Evolutionary conservation across 2,888 invertebrate genomes (phyloP), one percentile per base, ranked within the genome.

Genomic region (Aphrophora alni): DNA sequence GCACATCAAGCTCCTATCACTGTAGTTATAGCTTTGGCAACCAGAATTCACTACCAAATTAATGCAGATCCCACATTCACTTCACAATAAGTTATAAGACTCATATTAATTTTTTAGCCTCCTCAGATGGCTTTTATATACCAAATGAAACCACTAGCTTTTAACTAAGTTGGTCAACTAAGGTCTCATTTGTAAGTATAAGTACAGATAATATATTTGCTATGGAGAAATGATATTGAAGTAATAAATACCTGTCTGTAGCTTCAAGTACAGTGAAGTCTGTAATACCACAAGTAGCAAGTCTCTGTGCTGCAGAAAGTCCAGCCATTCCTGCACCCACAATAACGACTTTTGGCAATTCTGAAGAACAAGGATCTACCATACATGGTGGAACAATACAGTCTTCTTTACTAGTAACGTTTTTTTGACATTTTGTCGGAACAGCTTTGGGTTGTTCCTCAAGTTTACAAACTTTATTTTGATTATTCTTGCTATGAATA

Each of bases 241-340:
- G 4, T 33, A 44, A 44, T 44, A 44, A 44, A 14, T 59, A 86
- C 85, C 87, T 87, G 87, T 95, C 93, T 79, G 93, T 93, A 14
- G 95, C 95, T 88, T 96, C 95, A 74, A 95, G 88, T 73, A 95
- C 89, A 0, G 92, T 90, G 84, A 95, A 93, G 87, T 94, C 93
- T 80, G 90, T 91, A 82, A 95, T 91, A n/a, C 95, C 95, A 86
- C 94, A 92, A 86, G 93, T 92, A 0, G 91, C 89, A 4, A 96
- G 90, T 74, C 94, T 91, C 86, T 93, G 92, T 0, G 95, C 95
- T 3, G 95, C 95, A 0, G 95, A 95, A 7, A 96, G 89, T 0
- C 95, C 95, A 0, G 95, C 94, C 87, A 95, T 92, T 14, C 95
- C 95, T 0, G 94, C 95, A 0, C 95, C 95, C 38, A 95, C 89